A percentile compares a stretch with the other conserved stretches of the same genome.
These are phyloP conservation scores for Gambusia yucatana DNA, from an alignment of 2,797 vertebrate genomes.

Conservation along the genomic window DNA sequence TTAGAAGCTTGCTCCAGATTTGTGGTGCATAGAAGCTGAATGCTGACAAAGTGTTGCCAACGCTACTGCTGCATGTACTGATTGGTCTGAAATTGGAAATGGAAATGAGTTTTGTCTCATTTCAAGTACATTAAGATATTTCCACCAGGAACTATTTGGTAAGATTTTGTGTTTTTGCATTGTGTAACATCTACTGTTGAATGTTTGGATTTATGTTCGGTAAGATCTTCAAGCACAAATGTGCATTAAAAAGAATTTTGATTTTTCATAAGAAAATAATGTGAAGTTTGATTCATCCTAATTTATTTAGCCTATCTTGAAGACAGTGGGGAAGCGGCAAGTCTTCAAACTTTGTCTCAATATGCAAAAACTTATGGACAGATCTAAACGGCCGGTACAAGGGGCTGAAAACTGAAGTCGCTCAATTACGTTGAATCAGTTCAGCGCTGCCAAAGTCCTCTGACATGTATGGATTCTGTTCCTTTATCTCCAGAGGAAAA, in stretches of 20 bases:
- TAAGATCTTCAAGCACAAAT: not conserved
- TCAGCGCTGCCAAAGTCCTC: not conserved
- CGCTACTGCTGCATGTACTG: no score
- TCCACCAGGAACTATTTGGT: no score
- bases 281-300: not conserved
- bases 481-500: not conserved
- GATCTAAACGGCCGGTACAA: not conserved
- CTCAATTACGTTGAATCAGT: not conserved
- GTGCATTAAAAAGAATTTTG: no score
- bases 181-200: not conserved
- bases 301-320: not conserved
- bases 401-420: not conserved
- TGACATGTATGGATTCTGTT: not conserved
- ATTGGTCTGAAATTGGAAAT: no score
- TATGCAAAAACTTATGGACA: not conserved
- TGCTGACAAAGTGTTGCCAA: no score
- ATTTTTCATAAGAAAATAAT: not conserved
- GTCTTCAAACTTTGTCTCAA: not conserved
- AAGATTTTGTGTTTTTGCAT: no score
- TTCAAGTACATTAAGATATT: no score
- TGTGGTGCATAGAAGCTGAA: no score
- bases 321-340: no score
- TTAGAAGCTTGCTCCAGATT: no score
- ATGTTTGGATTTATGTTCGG: not conserved
- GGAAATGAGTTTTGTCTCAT: no score